Conservation (phyloP, 1,140 invertebrate species). For the Lepidurus packardi region DNA sequence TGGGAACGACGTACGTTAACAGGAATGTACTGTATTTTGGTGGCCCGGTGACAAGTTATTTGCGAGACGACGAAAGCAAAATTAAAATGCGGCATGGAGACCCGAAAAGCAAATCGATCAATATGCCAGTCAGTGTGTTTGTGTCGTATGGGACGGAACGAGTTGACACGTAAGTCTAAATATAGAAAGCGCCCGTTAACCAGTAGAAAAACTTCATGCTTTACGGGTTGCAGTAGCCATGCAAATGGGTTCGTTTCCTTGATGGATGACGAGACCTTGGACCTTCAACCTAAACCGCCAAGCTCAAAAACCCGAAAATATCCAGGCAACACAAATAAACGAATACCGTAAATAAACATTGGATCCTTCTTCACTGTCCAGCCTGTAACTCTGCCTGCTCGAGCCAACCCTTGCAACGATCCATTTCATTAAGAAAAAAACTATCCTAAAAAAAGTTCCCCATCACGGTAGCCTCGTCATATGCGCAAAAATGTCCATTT, state of each 20-base stretch:
- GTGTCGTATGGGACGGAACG: not conserved
- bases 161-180: slow-evolving; percentile 8
- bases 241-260: not conserved
- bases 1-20: no score
- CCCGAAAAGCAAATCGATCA: not conserved
- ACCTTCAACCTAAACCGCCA: not conserved
- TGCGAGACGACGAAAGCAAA: no score
- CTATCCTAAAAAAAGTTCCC: no score
- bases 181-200: not conserved
- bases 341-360: not conserved
- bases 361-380: not conserved
- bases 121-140: not conserved
- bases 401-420: no score
- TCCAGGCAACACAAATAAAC: not conserved
- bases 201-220: not conserved
- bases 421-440: no score
- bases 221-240: not conserved
- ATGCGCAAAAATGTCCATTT: no score
- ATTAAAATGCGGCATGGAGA: not conserved
- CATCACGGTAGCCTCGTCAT: no score
- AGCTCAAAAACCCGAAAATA: slow-evolving; percentile 2
- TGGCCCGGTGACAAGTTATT: no score
- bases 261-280: not conserved
- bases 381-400: not conserved
- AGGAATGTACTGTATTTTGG: no score